Conservation (phyloP, 2,888 invertebrate species). For the Aphrophora alni region DNA sequence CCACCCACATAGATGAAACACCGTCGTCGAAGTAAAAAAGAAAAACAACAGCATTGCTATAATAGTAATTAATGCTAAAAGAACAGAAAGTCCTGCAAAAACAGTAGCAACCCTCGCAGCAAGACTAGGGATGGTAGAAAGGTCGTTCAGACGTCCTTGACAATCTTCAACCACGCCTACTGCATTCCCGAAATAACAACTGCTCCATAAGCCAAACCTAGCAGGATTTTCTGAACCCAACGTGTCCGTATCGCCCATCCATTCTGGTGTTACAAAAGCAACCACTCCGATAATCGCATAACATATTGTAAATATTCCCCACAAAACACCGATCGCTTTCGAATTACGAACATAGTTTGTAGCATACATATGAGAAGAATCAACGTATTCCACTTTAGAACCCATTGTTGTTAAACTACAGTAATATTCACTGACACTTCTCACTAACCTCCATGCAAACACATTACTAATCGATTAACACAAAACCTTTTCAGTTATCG, state of each 20-base stretch:
- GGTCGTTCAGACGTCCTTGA: conserved; percentile 82
- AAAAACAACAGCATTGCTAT: conserved; percentile 90
- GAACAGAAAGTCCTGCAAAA: conserved; percentile 84
- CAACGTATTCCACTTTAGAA: conserved; percentile 91
- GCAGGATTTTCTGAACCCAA: conserved; percentile 85
- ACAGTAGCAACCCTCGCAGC: conserved; percentile 89
- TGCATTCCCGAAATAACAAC: conserved; percentile 69
- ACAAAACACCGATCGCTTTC: conserved; percentile 94
- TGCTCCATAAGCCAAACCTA: conserved; percentile 91
- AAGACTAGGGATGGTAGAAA: conserved; percentile 79
- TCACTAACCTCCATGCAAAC: background rate
- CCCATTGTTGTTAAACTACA: conserved; percentile 66
- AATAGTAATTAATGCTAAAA: conserved; percentile 85
- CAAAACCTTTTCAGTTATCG: background rate
- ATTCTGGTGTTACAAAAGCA: conserved; percentile 93
- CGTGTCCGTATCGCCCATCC: conserved; percentile 68
- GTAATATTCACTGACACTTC: background rate
- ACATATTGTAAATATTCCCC: conserved; percentile 98
- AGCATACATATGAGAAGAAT: conserved; percentile 88
- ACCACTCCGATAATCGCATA: conserved; percentile 95
- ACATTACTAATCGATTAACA: conserved; percentile 14
- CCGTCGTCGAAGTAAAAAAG: conserved; percentile 89
- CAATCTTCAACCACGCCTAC: conserved; percentile 83
- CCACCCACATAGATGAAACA: conserved; percentile 94
- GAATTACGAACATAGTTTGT: conserved; percentile 91